phyloP scores from a whole-genome alignment of 2,113 vertebrate genomes.

The Petromus typicus region DNA sequence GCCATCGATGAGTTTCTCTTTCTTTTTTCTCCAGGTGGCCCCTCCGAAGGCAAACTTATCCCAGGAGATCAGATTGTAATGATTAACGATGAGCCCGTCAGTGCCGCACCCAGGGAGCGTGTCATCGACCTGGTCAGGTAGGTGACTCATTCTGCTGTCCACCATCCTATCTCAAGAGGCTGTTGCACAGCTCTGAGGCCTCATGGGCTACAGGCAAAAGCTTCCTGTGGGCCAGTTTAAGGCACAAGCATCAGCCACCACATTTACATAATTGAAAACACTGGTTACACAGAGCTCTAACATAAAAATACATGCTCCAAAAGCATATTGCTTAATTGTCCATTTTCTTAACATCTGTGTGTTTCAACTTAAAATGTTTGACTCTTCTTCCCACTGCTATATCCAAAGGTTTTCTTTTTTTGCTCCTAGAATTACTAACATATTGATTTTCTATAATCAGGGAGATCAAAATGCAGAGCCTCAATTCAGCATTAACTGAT shows the following conservation, averaged over 20 bases:
- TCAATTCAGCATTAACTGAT: conserved; percentile 34
- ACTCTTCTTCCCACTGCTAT: neutral
- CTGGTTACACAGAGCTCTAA: neutral
- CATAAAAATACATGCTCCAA: neutral
- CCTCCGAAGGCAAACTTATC: conserved; percentile 97
- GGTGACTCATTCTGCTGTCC: conserved; percentile 59
- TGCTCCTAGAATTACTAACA: neutral
- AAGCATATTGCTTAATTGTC: neutral
- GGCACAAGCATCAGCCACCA: neutral
- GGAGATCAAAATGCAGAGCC: conserved; percentile 2
- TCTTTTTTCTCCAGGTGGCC: conserved; percentile 91
- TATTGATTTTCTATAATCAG: conserved; percentile 45
- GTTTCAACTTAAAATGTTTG: neutral
- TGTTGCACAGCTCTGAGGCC: neutral
- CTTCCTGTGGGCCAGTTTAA: neutral
- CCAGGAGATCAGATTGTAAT: conserved; percentile 99
- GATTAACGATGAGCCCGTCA: conserved; percentile 98
- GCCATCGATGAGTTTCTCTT: neutral
- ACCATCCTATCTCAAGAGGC: neutral
- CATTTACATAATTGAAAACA: neutral
- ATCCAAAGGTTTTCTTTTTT: conserved; percentile 8
- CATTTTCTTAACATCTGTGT: neutral
- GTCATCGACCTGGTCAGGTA: conserved; percentile 99
- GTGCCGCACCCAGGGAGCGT: conserved; percentile 95
- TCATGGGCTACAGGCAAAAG: neutral